phyloP scores from a whole-genome alignment of 2,113 vertebrate genomes.

The Morone chrysops region DNA sequence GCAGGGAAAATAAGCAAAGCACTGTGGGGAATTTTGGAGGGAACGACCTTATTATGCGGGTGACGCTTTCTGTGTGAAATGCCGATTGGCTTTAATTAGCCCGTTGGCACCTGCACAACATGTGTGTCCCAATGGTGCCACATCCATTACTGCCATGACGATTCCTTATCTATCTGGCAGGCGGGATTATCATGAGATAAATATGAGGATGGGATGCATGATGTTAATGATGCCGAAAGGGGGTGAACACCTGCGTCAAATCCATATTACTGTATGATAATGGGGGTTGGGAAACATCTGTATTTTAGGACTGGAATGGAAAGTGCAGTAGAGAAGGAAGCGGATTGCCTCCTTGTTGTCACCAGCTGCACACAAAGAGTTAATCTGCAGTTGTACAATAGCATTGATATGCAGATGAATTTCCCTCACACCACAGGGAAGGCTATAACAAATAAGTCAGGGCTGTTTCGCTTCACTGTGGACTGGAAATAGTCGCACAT shows the following conservation, averaged over 20 bases:
- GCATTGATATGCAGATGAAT: slow-evolving; percentile 58
- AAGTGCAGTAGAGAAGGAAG: background rate
- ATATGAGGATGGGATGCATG: background rate
- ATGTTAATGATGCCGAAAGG: slow-evolving; percentile 40
- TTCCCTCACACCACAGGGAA: slow-evolving; percentile 13
- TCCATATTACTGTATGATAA: slow-evolving; percentile 1
- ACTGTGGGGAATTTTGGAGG: slow-evolving; percentile 45
- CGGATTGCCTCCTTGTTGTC: slow-evolving; percentile 3
- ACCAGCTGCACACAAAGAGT: slow-evolving; percentile 10
- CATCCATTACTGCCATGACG: slow-evolving; percentile 42
- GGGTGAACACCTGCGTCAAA: slow-evolving; percentile 30
- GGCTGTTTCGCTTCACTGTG: slow-evolving; percentile 8
- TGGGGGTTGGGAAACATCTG: slow-evolving; percentile 22
- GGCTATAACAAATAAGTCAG: slow-evolving; percentile 23
- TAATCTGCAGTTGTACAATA: slow-evolving; percentile 18
- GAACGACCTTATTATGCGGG: slow-evolving; percentile 53
- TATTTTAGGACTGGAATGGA: background rate
- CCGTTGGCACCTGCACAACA: slow-evolving; percentile 57
- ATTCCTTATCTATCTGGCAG: slow-evolving; percentile 51
- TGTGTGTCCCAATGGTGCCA: slow-evolving; percentile 53
- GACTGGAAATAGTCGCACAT: slow-evolving; percentile 42
- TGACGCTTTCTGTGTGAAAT: slow-evolving; percentile 60
- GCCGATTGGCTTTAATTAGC: slow-evolving; percentile 75
- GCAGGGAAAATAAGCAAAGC: slow-evolving; percentile 43
- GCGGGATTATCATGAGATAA: slow-evolving; percentile 41